Percentiles rank a stretch among this genome's conserved stretches.
These are phyloP conservation scores for Fragum fragum DNA, from an alignment of 2,888 invertebrate species.

Conservation along the genomic window DNA sequence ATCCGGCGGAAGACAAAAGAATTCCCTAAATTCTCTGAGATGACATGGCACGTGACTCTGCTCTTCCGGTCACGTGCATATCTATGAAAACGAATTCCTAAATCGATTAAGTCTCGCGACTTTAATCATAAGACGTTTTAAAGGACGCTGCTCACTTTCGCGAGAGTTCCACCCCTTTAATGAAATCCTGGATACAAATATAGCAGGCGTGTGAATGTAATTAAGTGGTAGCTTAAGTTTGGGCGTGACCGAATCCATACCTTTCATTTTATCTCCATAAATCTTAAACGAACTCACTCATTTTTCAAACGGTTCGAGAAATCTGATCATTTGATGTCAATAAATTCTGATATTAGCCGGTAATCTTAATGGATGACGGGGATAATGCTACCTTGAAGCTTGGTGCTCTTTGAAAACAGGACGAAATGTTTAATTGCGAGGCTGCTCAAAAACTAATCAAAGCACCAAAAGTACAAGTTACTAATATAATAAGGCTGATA, in stretches of 20 bases:
- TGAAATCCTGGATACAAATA: constrained; percentile 8
- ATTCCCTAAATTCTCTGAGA: constrained; percentile 11
- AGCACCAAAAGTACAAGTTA: no score
- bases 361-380: no score
- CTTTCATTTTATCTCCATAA: constrained; percentile 23
- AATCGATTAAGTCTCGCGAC: constrained; percentile 44
- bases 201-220: constrained; percentile 14
- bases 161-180: constrained; percentile 32
- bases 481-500: no score
- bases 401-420: no score
- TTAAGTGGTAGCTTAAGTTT: constrained; percentile 28
- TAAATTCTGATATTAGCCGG: not conserved
- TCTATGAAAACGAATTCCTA: constrained; percentile 38
- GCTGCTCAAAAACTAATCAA: no score
- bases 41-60: constrained; percentile 38
- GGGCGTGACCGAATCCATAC: constrained; percentile 13
- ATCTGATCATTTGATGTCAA: constrained; percentile 11
- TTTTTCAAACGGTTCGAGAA: constrained; percentile 10
- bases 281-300: constrained; percentile 20
- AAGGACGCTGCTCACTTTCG: constrained; percentile 29
- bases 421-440: no score
- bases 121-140: constrained; percentile 52
- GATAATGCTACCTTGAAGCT: no score
- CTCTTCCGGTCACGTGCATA: constrained; percentile 45
- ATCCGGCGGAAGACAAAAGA: constrained; percentile 16